These are phyloP conservation scores for Sparus aurata DNA, from an alignment of 2,797 vertebrate species.

Conservation along the genomic window DNA sequence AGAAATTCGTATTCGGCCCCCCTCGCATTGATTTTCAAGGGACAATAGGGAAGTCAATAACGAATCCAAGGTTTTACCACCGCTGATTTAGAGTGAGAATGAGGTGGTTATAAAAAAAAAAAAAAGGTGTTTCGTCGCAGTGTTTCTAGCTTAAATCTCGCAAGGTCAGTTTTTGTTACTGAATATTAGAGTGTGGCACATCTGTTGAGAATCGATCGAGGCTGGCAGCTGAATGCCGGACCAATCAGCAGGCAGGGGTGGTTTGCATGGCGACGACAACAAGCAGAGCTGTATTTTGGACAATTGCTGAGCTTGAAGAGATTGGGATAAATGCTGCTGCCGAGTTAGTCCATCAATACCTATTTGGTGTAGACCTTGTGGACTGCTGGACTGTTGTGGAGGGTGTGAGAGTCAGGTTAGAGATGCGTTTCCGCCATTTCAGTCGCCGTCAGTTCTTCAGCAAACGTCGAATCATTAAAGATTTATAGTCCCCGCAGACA, in stretches of 20 bases:
- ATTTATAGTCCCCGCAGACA: too few relatives aligned
- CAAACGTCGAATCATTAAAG: too few relatives aligned
- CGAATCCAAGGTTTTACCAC: slow-evolving; percentile 50
- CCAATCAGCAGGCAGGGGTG: neutral
- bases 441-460: neutral
- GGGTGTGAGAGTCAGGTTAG: neutral
- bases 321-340: neutral
- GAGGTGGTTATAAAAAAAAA: slow-evolving; percentile 11
- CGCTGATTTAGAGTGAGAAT: slow-evolving; percentile 21
- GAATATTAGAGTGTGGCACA: slow-evolving; percentile 10
- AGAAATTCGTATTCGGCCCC: slow-evolving; percentile 51
- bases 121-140: slow-evolving; percentile 15
- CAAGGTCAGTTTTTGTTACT: slow-evolving; percentile 53
- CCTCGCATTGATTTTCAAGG: slow-evolving; percentile 62
- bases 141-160: neutral
- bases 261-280: neutral
- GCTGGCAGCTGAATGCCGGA: neutral
- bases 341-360: neutral
- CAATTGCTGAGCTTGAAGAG: neutral
- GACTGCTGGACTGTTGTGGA: too few relatives aligned
- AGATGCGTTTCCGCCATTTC: neutral
- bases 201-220: neutral
- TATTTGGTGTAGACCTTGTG: neutral
- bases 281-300: neutral
- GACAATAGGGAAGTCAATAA: slow-evolving; percentile 63